These are phyloP conservation scores for Cydia splendana DNA, from an alignment of 1,140 invertebrate genomes.

Conservation along the genomic window DNA sequence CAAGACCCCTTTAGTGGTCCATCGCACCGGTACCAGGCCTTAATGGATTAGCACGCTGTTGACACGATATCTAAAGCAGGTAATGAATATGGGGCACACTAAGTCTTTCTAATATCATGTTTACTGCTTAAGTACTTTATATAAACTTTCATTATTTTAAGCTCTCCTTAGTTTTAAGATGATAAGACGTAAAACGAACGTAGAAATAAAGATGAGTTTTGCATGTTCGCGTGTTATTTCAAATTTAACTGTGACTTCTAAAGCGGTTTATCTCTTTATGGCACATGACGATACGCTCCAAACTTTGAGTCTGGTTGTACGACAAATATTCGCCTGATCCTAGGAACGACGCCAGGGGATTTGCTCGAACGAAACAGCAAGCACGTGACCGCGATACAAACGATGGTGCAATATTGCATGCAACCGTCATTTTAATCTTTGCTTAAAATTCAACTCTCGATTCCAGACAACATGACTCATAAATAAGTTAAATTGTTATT, in stretches of 20 bases:
- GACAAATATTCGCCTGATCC: constrained; percentile 2
- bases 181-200: no score
- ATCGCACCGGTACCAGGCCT: no score
- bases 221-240: not conserved
- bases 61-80: not conserved
- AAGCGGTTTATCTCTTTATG: not conserved
- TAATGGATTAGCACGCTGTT: not conserved
- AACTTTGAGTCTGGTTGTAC: not conserved
- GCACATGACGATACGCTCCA: not conserved
- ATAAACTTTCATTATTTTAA: no score
- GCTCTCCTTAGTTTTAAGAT: no score
- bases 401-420: constrained; percentile 18
- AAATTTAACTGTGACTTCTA: not conserved
- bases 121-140: no score
- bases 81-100: not conserved
- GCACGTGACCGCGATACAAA: constrained; percentile 1
- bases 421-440: constrained; percentile 1
- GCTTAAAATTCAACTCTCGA: constrained; percentile 2
- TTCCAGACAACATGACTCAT: not conserved
- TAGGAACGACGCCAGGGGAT: not conserved
- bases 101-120: not conserved
- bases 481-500: not conserved
- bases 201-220: not conserved
- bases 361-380: constrained; percentile 1
- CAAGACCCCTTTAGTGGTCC: not conserved